Conservation (phyloP, 2,797 vertebrate genomes). For the Pangasius larnaudii region DNA sequence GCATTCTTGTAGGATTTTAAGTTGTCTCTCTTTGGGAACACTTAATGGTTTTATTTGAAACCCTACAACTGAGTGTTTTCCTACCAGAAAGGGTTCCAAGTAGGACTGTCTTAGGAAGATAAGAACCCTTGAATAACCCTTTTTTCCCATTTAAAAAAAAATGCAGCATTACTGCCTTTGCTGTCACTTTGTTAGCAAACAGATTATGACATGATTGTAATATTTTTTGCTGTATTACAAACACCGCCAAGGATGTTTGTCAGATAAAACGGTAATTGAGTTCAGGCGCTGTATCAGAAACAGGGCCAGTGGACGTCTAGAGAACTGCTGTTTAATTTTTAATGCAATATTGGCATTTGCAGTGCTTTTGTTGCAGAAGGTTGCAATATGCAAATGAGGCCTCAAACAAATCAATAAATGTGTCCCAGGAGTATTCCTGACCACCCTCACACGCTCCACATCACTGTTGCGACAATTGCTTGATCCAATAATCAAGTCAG, state of each 20-base stretch:
- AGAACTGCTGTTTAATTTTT: not conserved
- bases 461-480: not conserved
- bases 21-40: not conserved
- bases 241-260: not conserved
- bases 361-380: not conserved
- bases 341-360: not conserved
- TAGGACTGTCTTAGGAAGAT: not conserved
- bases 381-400: slow-evolving; percentile 24
- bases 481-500: not conserved
- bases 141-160: not conserved
- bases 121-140: not conserved
- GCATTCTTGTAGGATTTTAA: not conserved
- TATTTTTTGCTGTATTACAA: not conserved
- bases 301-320: not conserved
- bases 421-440: not conserved
- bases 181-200: not conserved
- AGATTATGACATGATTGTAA: too few relatives aligned
- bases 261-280: not conserved
- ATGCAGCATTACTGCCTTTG: not conserved
- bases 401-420: slow-evolving; percentile 23
- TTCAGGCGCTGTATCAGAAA: not conserved
- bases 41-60: not conserved
- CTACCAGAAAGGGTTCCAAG: not conserved
- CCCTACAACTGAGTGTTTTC: too few relatives aligned
- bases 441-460: too few relatives aligned